Conservation (phyloP, 2,113 vertebrate species). For the Xenopus tropicalis region UCB_Xtro_10.0 CM004450.2:21717001-21717500, state of each 20-base stretch:
- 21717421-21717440: not conserved
- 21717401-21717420: conserved; percentile 64
- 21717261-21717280: too few relatives aligned
- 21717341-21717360: conserved; percentile 57
- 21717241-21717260: too few relatives aligned
- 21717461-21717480: too few relatives aligned
- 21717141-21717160: conserved; percentile 85
- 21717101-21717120: conserved; percentile 83
- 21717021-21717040: conserved; percentile 74
- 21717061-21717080: conserved; percentile 82
- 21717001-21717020: conserved; percentile 76
- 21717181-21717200: conserved; percentile 73
- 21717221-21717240: not conserved
- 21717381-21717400: conserved; percentile 53
- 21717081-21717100: conserved; percentile 83
- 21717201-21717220: conserved; percentile 68
- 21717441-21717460: not conserved
- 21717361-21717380: conserved; percentile 56
- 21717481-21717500: too few relatives aligned
- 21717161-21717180: conserved; percentile 61
- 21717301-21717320: conserved; percentile 43
- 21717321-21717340: conserved; percentile 69
- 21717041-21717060: conserved; percentile 74
- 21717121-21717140: conserved; percentile 76
- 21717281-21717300: too few relatives aligned